Evolutionary conservation across 1,140 invertebrate species (phyloP).

Genomic region (Diorhabda sublineata): DNA sequence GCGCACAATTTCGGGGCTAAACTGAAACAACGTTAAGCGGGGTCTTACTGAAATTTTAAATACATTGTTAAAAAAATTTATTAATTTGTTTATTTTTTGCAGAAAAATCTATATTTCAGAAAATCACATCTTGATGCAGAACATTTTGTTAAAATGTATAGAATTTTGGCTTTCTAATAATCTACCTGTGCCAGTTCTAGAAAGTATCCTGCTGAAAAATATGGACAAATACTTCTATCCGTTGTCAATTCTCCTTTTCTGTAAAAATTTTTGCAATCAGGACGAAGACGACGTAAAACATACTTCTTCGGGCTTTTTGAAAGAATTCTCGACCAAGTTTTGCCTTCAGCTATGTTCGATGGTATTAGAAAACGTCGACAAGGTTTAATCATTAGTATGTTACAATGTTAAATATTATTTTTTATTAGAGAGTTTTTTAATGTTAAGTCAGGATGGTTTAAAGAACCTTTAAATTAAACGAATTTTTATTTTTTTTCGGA

Average conservation of each 20-base stretch:
- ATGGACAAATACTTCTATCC: slow-evolving; percentile 51
- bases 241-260: slow-evolving; percentile 48
- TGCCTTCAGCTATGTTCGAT: slow-evolving; percentile 47
- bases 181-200: slow-evolving; percentile 46
- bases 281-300: slow-evolving; percentile 34
- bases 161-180: slow-evolving; percentile 49
- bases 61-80: too few species aligned
- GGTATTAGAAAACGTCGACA: slow-evolving; percentile 47
- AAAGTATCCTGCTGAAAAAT: slow-evolving; percentile 48
- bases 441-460: neutral
- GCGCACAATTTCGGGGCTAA: too few species aligned
- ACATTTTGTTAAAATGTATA: slow-evolving; percentile 46
- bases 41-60: too few species aligned
- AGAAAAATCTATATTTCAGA: slow-evolving; percentile 41
- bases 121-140: slow-evolving; percentile 47
- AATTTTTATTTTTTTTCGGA: neutral
- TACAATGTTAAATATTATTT: neutral
- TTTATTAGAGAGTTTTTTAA: neutral
- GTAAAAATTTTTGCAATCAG: slow-evolving; percentile 46
- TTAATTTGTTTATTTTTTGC: neutral
- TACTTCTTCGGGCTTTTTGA: slow-evolving; percentile 43
- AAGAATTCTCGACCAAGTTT: slow-evolving; percentile 47
- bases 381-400: slow-evolving; percentile 31
- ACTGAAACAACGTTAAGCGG: too few species aligned
- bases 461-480: neutral